These are phyloP conservation scores for Zoanthus gigantus DNA, from an alignment of 92 coral and sea anemone species.

Conservation along the genomic window DNA sequence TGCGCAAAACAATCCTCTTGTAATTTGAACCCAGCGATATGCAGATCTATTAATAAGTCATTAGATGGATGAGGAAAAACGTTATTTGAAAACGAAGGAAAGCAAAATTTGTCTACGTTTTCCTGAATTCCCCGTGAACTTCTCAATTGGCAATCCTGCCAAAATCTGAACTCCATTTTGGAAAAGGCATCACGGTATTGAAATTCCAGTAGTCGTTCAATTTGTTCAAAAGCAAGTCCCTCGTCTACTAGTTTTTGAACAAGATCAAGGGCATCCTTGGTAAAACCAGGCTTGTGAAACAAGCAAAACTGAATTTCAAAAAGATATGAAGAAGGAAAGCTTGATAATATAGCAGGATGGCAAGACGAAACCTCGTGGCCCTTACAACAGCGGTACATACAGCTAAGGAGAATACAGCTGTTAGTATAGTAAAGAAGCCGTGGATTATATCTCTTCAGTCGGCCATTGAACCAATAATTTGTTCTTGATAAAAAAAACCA, in stretches of 20 bases:
- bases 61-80: constrained; percentile 41
- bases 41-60: constrained; percentile 34
- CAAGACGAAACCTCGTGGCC: constrained; percentile 48
- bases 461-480: constrained; percentile 53
- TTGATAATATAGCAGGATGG: constrained; percentile 38
- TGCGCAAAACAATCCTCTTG: constrained; percentile 36
- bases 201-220: constrained; percentile 42
- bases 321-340: constrained; percentile 24
- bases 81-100: constrained; percentile 31
- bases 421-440: constrained; percentile 48
- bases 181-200: constrained; percentile 40
- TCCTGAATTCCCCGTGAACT: constrained; percentile 12
- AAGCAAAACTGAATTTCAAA: constrained; percentile 31
- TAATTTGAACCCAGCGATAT: constrained; percentile 28
- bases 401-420: constrained; percentile 41
- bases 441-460: constrained; percentile 37
- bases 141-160: constrained; percentile 25
- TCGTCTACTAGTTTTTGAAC: constrained; percentile 46
- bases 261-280: constrained; percentile 24
- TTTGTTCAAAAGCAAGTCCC: constrained; percentile 43
- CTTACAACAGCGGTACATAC: constrained; percentile 40
- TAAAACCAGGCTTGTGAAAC: constrained; percentile 35
- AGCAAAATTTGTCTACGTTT: not conserved
- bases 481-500: constrained; percentile 38
- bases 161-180: constrained; percentile 30